Base-by-base conservation (phyloP, 1,140 invertebrate genomes). In the Drosophila grimshawi region DNA sequence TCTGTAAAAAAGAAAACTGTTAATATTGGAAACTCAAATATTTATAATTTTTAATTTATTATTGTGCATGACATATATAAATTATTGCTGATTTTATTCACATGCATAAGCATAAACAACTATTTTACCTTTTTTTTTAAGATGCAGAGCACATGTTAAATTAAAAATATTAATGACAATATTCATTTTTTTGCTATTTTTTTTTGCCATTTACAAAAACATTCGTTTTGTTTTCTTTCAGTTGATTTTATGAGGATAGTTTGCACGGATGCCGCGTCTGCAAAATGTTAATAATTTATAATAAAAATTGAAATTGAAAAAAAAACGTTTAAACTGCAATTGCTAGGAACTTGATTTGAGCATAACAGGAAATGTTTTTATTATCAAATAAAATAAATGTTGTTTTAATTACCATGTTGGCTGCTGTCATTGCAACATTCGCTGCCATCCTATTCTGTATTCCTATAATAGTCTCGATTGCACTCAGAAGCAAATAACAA, bases 381-480 rank as follows among this genome's bases (percentile, higher is more conserved):
- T 76, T 78, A 68, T 72, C 66, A 74, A 74, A 74, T 74, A 62
- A 41, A 69, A 77, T 89, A 88, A 89, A 88, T 88, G 80, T 53
- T 71, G 78, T 78, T 89, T 89, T 78, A 88, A 86, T 86, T 74
- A 71, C 70, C 75, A 66, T 66, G 35, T 66, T 55, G 60, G 45
- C 37, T 32, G 49, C 11, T 67, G 59, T 67, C 75, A 51, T 49
- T 61, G 66, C 78, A 64, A 29, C 30, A 32, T 27, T 27, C 19
- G 10, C 55, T 27, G 5, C 32, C 51, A 3, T 30, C 7, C 48
- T 68, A 59, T 60, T 67, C 70, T 52, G 27, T 8, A 33, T 19
- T 51, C 52, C 71, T 46, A 63, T 71, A 66, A 63, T 70, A 67
- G 68, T 53, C 61, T 67, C 52, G 56, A 82, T 79, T 62, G 67